Evolutionary conservation across 2,113 vertebrate genomes (phyloP), one percentile per base, ranked within the genome.

Genomic region (Pseudorasbora parva): DNA sequence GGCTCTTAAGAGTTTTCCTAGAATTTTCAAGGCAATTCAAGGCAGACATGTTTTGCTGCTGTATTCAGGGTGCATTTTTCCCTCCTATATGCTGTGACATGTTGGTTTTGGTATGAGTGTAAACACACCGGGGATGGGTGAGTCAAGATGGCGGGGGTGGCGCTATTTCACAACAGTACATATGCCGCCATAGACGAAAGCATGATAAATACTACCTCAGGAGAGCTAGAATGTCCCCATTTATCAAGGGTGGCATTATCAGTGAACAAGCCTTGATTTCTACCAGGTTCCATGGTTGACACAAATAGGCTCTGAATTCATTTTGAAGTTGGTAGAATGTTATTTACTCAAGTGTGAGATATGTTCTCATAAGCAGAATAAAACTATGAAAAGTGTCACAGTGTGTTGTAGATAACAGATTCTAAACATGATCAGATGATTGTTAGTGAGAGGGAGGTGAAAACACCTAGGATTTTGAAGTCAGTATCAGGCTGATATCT

Each of bases 31-130:
- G 60, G n/a, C n/a, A n/a, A n/a, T 81, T 56, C 82, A 15, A 25
- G 12, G 33, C 74, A 83, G 25, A 62, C 66, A 83, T 85, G 79
- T 85, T 86, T 84, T 81, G 85, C 81, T 89, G 84, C 80, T 82
- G 86, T 88, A 81, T 92, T 84, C 5, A 75, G 37, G 66, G 60
- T 71, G 84, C 60, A 49, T 72, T 82, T 72, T 81, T 74, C 88
- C 72, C 86, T 82, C 62, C 8, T 84, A 88, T 93, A 74, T 90
- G 90, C 89, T 88, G 86, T 91, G 90, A 92, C 93, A 90, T 92
- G 90, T 91, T 88, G 17, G 85, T 68, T 84, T 86, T 87, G 88
- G 91, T 88, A 92, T 93, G 89, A 88, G 86, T 71, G 85, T 91
- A 91, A 92, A 91, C 89, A 92, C 56, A 86, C 84, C 78, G 73